phyloP scores from a whole-genome alignment of 2,888 invertebrate genomes.

The Thymelicus sylvestris region DNA sequence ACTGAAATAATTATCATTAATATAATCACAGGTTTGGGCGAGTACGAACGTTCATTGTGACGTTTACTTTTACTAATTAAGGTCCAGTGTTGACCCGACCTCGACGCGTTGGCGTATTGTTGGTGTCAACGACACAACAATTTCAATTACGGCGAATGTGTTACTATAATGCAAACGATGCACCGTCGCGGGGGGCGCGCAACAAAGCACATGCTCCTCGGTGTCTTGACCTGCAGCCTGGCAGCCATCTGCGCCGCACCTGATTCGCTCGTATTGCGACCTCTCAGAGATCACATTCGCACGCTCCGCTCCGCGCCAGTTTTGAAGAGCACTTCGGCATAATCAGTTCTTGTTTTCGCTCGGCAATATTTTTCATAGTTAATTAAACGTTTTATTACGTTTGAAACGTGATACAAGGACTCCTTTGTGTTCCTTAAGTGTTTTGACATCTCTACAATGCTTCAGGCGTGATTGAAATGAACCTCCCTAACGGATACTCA shows the following conservation, averaged over 20 bases:
- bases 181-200: conserved; percentile 58
- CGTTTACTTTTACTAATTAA: too few relatives aligned
- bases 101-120: conserved; percentile 24
- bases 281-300: conserved; percentile 42
- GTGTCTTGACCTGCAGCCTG: conserved; percentile 56
- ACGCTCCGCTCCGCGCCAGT: conserved; percentile 35
- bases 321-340: conserved; percentile 47
- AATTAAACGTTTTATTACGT: conserved; percentile 50
- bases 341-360: conserved; percentile 60
- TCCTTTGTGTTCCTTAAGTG: conserved; percentile 42
- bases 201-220: conserved; percentile 59
- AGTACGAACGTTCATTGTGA: too few relatives aligned
- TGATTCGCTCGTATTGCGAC: conserved; percentile 44
- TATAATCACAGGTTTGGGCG: too few relatives aligned
- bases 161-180: conserved; percentile 54
- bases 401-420: conserved; percentile 44
- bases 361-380: conserved; percentile 50
- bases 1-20: too few relatives aligned
- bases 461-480: conserved; percentile 33
- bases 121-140: conserved; percentile 38
- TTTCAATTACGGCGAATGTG: conserved; percentile 41
- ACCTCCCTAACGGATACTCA: conserved; percentile 12
- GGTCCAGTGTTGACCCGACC: background rate
- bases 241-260: conserved; percentile 41
- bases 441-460: conserved; percentile 39